Evolutionary conservation across 2,888 invertebrate genomes (phyloP), one percentile per base, ranked within the genome.

Genomic region (Anaspis maculata): DNA sequence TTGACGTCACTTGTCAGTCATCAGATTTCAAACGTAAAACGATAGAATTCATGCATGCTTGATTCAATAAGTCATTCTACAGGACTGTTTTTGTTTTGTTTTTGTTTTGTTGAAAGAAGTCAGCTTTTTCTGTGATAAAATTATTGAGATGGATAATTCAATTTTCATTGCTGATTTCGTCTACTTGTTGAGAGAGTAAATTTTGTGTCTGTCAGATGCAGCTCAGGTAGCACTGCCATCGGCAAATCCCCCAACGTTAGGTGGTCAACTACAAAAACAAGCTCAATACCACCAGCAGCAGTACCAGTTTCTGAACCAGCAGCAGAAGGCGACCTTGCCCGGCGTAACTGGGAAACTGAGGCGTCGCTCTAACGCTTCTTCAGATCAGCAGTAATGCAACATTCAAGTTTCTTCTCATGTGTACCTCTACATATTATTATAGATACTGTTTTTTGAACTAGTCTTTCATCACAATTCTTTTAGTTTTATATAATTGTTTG

Each of bases 281-380:
- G 53, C 52, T 34, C 61, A 61, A 31, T 53, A 58, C 21, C 63
- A 63, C 37, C 61, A 62, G 43, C 63, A 63, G 37, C 61, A 62
- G 43, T 58, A 51, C 36, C 61, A 62, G 39, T 65, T 63, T 42
- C 49, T 63, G 35, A 59, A 57, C 41, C 37, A 61, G 28, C 57
- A 53, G 31, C 62, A 61, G 43, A 55, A 54, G 30, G 56, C 57
- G 41, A 53, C 48, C 34, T 49, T 48, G 11, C 51, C 57, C 25
- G 53, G 50, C 15, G 48, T 56, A 13, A 51, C 58, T 14, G 56
- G 53, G 10, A 62, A 60, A 45, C 51, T 59, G 25, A 53, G 63
- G 49, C 48, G 19, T 6, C 5, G 59, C 46, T 59, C 62, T 24
- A 62, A 59, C 44, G 51, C 58, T 13, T n/a, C n/a, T n/a, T 57